Evolutionary conservation across 64 coral and sea anemone genomes (phyloP), one percentile per base, ranked within the genome.

Genomic region (Anthopleura sola): DNA sequence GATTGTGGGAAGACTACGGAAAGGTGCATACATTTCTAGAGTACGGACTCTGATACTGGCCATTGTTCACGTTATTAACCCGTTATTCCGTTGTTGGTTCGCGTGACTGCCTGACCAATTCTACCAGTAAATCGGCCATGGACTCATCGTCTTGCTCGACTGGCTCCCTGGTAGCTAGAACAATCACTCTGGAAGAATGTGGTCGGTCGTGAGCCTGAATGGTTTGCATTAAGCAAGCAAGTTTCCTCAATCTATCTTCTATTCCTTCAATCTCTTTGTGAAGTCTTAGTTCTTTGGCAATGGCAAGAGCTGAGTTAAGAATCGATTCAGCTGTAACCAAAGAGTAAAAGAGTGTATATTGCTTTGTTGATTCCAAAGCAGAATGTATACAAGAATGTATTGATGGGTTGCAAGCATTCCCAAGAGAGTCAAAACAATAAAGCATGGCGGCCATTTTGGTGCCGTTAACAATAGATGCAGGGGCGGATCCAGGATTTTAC

Each of bases 231-330:
- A 44, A 44, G 6, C 12, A 24, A 77, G 18, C 13, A 17, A 88
- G 66, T 3, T 80, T 64, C 20, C 19, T 39, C 57, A 37, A 81
- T 51, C 87, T 56, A 55, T 88, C 87, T 12, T 62, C 24, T 47
- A 88, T 88, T 24, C 87, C 87, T 21, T 88, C 44, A 36, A 88
- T 88, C 20, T 88, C 87, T 17, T 60, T 83, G 46, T 34, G 11
- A 56, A 88, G 79, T 6, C 18, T 68, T 10, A 88, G 78, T 20
- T 82, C 51, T 49, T 23, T 15, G 2, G 78, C 79, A 5, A 82
- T 88, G 7, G 64, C 9, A 11, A 82, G 31, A 34, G 87, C 78
- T 11, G 64, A 10, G 2, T 82, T 7, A 49, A 88, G 87, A 21
- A 88, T 62, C 8, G 17, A 46, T 14, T 16, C 31, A 0, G 78